Percentiles rank a stretch among this genome's conserved stretches.
Conservation (phyloP, 2,797 vertebrate species). For the Taenioides sp. region DNA sequence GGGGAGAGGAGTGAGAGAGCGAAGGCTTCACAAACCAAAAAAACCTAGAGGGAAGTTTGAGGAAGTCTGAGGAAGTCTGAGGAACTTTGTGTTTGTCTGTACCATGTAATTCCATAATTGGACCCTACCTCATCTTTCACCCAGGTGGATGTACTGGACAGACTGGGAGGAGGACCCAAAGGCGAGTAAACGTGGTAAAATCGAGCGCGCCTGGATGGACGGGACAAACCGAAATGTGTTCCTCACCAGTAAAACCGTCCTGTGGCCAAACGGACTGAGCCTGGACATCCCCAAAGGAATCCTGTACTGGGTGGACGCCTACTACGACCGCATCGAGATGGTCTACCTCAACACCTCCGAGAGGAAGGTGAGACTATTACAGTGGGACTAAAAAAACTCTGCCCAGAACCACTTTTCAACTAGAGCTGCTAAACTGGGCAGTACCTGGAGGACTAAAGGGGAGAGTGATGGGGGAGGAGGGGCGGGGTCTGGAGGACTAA, state of each 20-base stretch:
- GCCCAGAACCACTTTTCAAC: too few relatives aligned
- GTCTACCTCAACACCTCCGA: conserved; percentile 89
- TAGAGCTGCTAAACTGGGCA: too few relatives aligned
- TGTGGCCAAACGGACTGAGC: conserved; percentile 96
- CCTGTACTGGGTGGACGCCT: conserved; percentile 97
- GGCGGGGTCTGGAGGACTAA: too few relatives aligned
- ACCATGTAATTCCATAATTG: too few relatives aligned
- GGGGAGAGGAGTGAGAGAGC: background rate
- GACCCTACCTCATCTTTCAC: background rate
- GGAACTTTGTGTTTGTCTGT: too few relatives aligned
- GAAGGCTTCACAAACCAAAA: too few relatives aligned
- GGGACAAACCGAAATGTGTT: conserved; percentile 92
- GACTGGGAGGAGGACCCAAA: conserved; percentile 99
- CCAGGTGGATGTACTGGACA: conserved; percentile 98
- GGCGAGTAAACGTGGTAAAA: conserved; percentile 94
- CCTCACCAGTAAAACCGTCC: conserved; percentile 92
- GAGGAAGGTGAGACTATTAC: conserved; percentile 80
- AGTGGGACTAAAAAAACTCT: too few relatives aligned
- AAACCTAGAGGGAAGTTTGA: too few relatives aligned
- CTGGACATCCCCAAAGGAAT: conserved; percentile 91
- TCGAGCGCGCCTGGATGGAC: conserved; percentile 98
- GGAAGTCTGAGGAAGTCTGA: too few relatives aligned
- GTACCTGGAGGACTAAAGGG: too few relatives aligned
- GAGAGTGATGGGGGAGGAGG: too few relatives aligned
- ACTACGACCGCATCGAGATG: conserved; percentile 97